phyloP scores from a whole-genome alignment of 2,888 invertebrate species.

The Julus scandinavius region DNA sequence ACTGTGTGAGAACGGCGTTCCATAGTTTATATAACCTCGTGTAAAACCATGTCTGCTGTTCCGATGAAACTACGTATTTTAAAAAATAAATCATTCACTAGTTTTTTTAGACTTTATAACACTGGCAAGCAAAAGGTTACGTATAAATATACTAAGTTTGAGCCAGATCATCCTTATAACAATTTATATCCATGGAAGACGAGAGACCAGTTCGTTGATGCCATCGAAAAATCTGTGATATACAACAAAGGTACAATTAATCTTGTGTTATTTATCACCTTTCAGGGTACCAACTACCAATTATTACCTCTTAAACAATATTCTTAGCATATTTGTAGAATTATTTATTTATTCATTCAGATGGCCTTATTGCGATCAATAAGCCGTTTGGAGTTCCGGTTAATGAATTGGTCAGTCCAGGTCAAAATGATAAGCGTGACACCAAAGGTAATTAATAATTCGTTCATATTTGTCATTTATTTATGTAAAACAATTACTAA shows the following conservation, averaged over 20 bases:
- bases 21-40: neutral
- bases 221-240: neutral
- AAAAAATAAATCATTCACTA: neutral
- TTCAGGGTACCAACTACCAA: neutral
- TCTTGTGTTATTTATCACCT: neutral
- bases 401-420: too few species aligned
- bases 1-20: neutral
- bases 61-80: neutral
- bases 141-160: conserved; percentile 62
- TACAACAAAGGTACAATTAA: conserved; percentile 26
- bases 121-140: neutral
- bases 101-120: neutral
- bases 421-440: neutral
- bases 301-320: neutral
- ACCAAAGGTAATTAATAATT: neutral
- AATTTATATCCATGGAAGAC: conserved; percentile 50
- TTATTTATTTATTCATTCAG: neutral
- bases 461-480: neutral
- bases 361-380: conserved; percentile 47
- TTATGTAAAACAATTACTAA: neutral
- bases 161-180: neutral
- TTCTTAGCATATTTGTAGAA: neutral
- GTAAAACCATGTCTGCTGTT: neutral
- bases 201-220: conserved; percentile 36
- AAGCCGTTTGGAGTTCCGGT: conserved; percentile 53